Evolutionary conservation across 2,888 invertebrate species (phyloP).

Genomic region (Pycnomerus fuliginosus): DNA sequence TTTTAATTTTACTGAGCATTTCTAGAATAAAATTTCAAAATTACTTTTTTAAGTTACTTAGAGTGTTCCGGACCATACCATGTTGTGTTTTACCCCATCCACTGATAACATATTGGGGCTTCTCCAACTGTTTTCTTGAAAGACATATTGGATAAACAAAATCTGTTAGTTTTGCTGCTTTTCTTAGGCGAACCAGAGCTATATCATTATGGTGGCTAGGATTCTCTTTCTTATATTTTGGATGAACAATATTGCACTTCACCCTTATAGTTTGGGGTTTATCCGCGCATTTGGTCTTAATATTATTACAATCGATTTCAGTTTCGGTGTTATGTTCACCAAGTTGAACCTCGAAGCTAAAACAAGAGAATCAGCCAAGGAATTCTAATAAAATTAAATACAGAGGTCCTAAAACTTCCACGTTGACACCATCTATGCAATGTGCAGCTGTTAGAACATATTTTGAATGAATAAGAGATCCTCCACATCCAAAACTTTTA

Average conservation of each 20-base stretch:
- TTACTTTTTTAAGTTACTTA: neutral
- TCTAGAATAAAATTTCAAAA: conserved; percentile 33
- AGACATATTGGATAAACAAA: conserved; percentile 49
- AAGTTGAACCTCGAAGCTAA: conserved; percentile 45
- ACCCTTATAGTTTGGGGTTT: conserved; percentile 49
- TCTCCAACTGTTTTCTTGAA: conserved; percentile 14
- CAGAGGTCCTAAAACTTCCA: conserved; percentile 45
- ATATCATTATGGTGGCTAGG: conserved; percentile 52
- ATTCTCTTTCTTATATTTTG: conserved; percentile 46
- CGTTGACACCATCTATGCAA: conserved; percentile 45
- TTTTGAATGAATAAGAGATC: conserved; percentile 55
- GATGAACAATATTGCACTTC: conserved; percentile 51
- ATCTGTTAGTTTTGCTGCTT: conserved; percentile 45
- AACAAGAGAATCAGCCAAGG: conserved; percentile 21
- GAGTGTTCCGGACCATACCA: conserved; percentile 25
- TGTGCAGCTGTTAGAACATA: conserved; percentile 60
- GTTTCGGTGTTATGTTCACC: conserved; percentile 56
- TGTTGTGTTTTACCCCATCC: conserved; percentile 58
- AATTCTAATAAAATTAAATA: conserved; percentile 32
- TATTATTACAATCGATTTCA: conserved; percentile 52
- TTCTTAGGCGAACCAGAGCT: conserved; percentile 52
- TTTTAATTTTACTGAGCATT: conserved; percentile 53
- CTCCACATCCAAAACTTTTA: conserved; percentile 52
- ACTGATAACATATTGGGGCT: conserved; percentile 50
- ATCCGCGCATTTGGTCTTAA: conserved; percentile 49